Evolutionary conservation across 2,797 vertebrate genomes (phyloP), one percentile per base, ranked within the genome.

Genomic region (Aeoliscus strigatus): DNA sequence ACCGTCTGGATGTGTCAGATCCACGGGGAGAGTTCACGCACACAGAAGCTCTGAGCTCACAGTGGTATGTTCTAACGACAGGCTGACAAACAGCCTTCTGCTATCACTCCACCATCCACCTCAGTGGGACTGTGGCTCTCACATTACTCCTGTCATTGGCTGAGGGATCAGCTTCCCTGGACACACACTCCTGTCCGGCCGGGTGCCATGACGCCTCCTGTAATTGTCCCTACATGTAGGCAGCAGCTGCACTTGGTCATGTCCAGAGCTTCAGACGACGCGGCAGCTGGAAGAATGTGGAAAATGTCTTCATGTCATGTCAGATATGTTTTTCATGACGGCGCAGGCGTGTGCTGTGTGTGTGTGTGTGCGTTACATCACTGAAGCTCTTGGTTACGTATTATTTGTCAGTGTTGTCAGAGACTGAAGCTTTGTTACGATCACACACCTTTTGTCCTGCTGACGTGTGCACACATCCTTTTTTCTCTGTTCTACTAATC

Each of bases 121-220:
- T 27, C 15, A 25, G 17, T 42, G 54, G 48, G 21, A 37, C 39
- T 41, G 23, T 34, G 14, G 6, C 24, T 68, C 62, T 70, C 53
- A 26, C 16, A 9, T 75, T 63, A 48, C 59, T 27, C 30, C 7
- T 35, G 27, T 42, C 12, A 26, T 21, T 32, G 44, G 27, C 45
- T 49, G 48, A 17, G 43, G 58, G 54, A 45, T 73, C 64, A 48
- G 31, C 51, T 79, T 59, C 37, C 63, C 28, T 34, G 23, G n/a
- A n/a, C 34, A 16, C 36, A 24, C 16, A 4, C 42, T 31, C 15
- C 26, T n/a, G 3, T 4, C 8, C 34, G 18, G 44, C 46, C 27
- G 16, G 27, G 38, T 44, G 21, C 13, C 36, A 16, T 14, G 12
- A 26, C 2, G 9, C 5, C 27, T 39, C 13, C 40, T 48, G 14